These are phyloP conservation scores for Colletes gigas DNA, from an alignment of 1,140 invertebrate genomes.

Conservation along the genomic window DNA sequence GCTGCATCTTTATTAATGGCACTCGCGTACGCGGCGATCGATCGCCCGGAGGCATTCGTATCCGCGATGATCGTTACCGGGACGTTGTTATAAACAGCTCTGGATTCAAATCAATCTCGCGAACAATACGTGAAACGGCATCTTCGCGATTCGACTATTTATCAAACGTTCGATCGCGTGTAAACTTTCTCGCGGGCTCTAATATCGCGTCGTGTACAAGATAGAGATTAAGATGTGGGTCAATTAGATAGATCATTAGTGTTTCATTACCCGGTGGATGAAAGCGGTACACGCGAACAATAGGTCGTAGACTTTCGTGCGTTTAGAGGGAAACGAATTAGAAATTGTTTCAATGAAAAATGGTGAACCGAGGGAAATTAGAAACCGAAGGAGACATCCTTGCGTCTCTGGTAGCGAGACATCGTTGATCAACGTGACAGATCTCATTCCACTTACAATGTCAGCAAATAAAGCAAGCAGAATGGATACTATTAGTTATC, in stretches of 20 bases:
- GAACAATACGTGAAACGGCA: neutral
- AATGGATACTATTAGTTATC: too few relatives aligned
- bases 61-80: constrained; percentile 38
- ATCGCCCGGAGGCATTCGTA: constrained; percentile 37
- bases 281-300: neutral
- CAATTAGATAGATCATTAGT: constrained; percentile 6
- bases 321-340: neutral
- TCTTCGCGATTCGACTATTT: constrained; percentile 25
- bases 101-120: too few relatives aligned
- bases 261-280: neutral
- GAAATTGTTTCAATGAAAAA: too few relatives aligned
- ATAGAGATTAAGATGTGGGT: neutral
- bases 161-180: neutral
- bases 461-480: too few relatives aligned
- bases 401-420: too few relatives aligned
- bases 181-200: neutral
- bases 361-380: too few relatives aligned
- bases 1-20: constrained; percentile 9
- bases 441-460: too few relatives aligned
- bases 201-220: neutral
- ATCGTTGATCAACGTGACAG: too few relatives aligned
- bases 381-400: too few relatives aligned
- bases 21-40: constrained; percentile 1
- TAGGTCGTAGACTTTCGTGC: neutral
- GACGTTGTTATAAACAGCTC: neutral